Evolutionary conservation across 2,888 invertebrate species (phyloP).

Genomic region (Catocala nupta): DNA sequence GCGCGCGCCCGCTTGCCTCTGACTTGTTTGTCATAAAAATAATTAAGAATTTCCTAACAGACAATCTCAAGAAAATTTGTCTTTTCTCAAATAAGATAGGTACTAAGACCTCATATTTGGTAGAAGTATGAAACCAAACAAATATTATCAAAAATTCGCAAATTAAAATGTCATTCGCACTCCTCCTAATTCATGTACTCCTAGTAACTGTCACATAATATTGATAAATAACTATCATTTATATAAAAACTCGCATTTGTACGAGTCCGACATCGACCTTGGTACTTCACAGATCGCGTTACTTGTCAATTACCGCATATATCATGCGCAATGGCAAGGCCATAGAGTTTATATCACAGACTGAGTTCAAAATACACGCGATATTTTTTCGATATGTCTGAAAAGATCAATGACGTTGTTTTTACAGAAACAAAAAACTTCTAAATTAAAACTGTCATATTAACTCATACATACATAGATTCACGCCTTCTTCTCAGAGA

Average conservation of each 20-base stretch:
- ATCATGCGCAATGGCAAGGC: conserved; percentile 1
- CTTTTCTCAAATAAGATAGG: too few relatives aligned
- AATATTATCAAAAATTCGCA: not conserved
- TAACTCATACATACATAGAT: too few relatives aligned
- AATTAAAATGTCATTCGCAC: not conserved
- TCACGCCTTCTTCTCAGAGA: too few relatives aligned
- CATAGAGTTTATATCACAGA: conserved; percentile 2
- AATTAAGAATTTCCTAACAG: too few relatives aligned
- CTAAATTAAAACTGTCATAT: too few relatives aligned
- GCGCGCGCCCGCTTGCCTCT: too few relatives aligned
- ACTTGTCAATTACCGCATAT: conserved; percentile 19
- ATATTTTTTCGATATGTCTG: not conserved
- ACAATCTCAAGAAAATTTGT: too few relatives aligned
- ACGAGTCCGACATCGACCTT: conserved; percentile 25
- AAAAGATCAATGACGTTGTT: not conserved
- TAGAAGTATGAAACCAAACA: too few relatives aligned
- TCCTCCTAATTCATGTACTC: conserved; percentile 4
- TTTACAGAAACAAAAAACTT: not conserved
- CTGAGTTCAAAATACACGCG: conserved; percentile 3
- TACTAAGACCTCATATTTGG: too few relatives aligned
- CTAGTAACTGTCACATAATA: not conserved
- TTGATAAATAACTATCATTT: conserved; percentile 1
- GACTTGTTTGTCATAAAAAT: too few relatives aligned
- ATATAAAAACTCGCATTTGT: conserved; percentile 19
- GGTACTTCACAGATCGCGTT: conserved; percentile 26